Evolutionary conservation across 2,888 invertebrate genomes (phyloP).

Genomic region (Axea sp.): DNA sequence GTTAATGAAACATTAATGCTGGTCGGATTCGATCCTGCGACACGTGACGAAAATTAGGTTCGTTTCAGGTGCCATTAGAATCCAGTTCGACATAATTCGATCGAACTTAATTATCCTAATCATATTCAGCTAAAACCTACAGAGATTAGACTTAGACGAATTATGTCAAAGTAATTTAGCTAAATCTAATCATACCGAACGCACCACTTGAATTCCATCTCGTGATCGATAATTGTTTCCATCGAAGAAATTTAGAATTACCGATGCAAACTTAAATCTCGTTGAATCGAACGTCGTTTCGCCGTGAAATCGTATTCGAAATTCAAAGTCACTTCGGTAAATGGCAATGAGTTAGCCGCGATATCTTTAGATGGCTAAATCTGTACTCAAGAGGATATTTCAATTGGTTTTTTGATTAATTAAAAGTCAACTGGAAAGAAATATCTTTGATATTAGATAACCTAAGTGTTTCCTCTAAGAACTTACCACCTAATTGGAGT

Average conservation of each 20-base stretch:
- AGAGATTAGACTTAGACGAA: no score
- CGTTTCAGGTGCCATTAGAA: no score
- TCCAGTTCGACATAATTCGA: no score
- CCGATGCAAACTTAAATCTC: slow-evolving; percentile 11
- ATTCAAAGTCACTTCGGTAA: background rate
- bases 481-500: slow-evolving; percentile 85
- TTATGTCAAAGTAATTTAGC: no score
- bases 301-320: slow-evolving; percentile 9
- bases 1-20: slow-evolving; percentile 5
- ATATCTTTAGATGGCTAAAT: no score
- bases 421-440: background rate
- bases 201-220: no score
- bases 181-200: no score
- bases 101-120: no score
- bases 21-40: slow-evolving; percentile 14
- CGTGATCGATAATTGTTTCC: slow-evolving; percentile 15
- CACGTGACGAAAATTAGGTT: background rate
- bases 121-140: no score
- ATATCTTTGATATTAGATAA: slow-evolving; percentile 4
- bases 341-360: slow-evolving; percentile 20
- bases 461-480: slow-evolving; percentile 8
- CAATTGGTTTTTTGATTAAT: background rate
- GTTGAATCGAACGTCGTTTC: background rate
- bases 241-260: slow-evolving; percentile 12
- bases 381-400: no score